Evolutionary conservation across 30 jellyfish, hydroid and myxozoan genomes (phyloP).

Genomic region (Cassiopea andromeda): DNA sequence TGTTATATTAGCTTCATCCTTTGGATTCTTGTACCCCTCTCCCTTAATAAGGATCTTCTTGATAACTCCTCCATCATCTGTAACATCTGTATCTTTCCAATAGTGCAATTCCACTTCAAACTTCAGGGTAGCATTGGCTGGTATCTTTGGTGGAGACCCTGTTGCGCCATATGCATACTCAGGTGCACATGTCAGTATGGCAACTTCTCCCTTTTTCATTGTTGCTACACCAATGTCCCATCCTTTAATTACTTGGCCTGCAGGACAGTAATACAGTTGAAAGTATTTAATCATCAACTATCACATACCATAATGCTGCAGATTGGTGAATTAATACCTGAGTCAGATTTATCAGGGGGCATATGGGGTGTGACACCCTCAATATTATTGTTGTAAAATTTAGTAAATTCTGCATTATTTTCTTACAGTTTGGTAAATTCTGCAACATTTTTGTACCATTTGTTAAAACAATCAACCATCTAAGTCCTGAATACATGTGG

Average conservation of each 20-base stretch:
- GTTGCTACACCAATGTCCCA: slow-evolving; percentile 95
- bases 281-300: background rate
- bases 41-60: slow-evolving; percentile 77
- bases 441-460: too few species aligned
- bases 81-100: slow-evolving; percentile 86
- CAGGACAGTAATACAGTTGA: background rate
- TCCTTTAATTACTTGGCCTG: slow-evolving; percentile 89
- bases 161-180: slow-evolving; percentile 88
- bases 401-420: too few species aligned
- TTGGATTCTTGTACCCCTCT: slow-evolving; percentile 86
- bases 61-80: slow-evolving; percentile 83
- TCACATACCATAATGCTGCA: too few species aligned
- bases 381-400: too few species aligned
- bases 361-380: too few species aligned
- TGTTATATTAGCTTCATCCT: slow-evolving; percentile 79
- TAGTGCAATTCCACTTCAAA: slow-evolving; percentile 81
- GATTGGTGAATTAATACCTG: too few species aligned
- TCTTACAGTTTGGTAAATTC: too few species aligned
- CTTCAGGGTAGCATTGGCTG: slow-evolving; percentile 82
- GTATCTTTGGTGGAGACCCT: slow-evolving; percentile 95
- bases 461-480: too few species aligned
- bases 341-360: too few species aligned
- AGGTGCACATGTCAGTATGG: slow-evolving; percentile 82
- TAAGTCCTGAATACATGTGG: too few species aligned
- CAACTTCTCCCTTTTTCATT: slow-evolving; percentile 88